Base-by-base conservation (phyloP, 2,888 invertebrate genomes). In the Lucinisca nassula region DNA sequence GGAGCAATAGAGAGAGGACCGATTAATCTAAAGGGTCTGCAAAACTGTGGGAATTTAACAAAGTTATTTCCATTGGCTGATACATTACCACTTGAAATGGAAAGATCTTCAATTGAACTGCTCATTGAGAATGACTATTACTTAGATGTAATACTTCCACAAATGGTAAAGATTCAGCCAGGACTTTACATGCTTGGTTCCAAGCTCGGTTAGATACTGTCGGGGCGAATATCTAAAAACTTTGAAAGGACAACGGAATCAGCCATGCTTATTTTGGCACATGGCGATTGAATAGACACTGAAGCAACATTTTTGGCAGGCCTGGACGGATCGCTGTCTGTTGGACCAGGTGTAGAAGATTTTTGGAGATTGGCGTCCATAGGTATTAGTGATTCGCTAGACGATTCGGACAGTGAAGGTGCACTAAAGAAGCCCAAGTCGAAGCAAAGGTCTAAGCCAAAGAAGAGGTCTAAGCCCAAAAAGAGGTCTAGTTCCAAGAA, bases 51-150 rank as follows among this genome's bases (percentile, higher is more conserved):
- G 14, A 17, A 37, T 37, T 24, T 73, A 10, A 12, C 4, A 14
- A 73, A 17, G 8, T 4, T 2, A 8, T 12, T n/a, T 38, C 37
- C 6, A 10, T 24, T 73, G 10, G 73, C 37, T 4, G 73, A 73
- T 30, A 38, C 73, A 10, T 40, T 73, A 24, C 73, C 73, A n/a
- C 6, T 10, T 24, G 10, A 73, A 73, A 37, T n/a, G 24, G 73
- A 73, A 24, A 73, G 24, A 4, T 73, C 73, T 8, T 37, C 37
- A 3, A 40, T 73, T 17, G 73, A 73, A 3, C 14, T 73, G 14
- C 40, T 73, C 8, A 24, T 73, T 17, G 73, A 38, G 4, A 73
- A 73, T 40, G 73, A 73, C 40, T 73, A 73, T n/a, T 73, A 73
- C 24, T 27, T 73, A 24, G 73, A 73, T 24, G 8, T 73, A 6